These are phyloP conservation scores for Campylomormyrus numenius DNA, from an alignment of 2,113 vertebrate species.

Conservation along the genomic window DNA sequence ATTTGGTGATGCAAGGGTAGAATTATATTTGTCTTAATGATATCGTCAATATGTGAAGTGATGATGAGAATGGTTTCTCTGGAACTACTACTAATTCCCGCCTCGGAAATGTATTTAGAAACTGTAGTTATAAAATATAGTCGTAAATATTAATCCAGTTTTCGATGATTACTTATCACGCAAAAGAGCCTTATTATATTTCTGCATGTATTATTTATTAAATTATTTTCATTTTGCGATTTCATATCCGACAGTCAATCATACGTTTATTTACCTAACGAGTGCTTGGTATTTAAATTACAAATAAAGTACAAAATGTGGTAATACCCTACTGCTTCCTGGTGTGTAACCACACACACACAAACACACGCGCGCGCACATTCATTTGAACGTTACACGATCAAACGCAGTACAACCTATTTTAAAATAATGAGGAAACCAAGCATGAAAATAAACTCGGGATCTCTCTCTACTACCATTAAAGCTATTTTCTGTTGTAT, in stretches of 20 bases:
- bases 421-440: background rate
- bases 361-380: background rate
- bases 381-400: background rate
- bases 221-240: background rate
- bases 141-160: background rate
- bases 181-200: background rate
- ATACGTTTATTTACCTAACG: background rate
- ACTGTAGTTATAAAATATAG: background rate
- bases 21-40: background rate
- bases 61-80: background rate
- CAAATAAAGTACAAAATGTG: background rate
- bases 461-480: background rate
- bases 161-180: background rate
- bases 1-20: background rate
- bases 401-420: background rate
- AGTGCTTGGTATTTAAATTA: background rate
- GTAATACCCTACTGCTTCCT: background rate
- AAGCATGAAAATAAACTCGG: background rate
- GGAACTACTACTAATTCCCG: background rate
- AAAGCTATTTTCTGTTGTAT: background rate
- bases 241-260: background rate
- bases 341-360: background rate
- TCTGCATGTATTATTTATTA: background rate
- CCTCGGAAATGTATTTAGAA: background rate
- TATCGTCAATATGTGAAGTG: background rate